Evolutionary conservation across 1,140 invertebrate species (phyloP), one percentile per base, ranked within the genome.

Genomic region (Cherax destructor): DNA sequence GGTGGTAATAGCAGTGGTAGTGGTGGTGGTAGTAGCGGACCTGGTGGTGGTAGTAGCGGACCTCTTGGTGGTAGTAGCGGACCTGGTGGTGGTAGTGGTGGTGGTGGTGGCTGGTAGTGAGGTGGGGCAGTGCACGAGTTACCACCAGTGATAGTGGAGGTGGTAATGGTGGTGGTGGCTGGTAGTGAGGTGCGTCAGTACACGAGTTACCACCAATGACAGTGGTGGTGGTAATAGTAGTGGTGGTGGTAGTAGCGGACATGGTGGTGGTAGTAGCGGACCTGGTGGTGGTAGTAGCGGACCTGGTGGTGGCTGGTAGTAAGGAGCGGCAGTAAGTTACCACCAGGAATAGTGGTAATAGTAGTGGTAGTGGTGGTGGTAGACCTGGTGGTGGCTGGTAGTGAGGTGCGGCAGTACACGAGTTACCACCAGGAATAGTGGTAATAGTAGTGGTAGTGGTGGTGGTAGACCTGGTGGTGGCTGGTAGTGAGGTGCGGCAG

Each of bases 331-430:
- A n/a, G n/a, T n/a, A n/a, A n/a, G n/a, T n/a, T n/a, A n/a, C n/a
- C n/a, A n/a, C n/a, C n/a, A n/a, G n/a, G n/a, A n/a, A n/a, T n/a
- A n/a, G n/a, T n/a, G n/a, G n/a, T n/a, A 21, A n/a, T n/a, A 41
- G 30, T 41, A 41, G 30, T 41, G 30, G 30, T 41, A 2, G 30
- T 41, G 30, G 30, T 41, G 30, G 30, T 41, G 30, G 30, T 41
- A 2, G 30, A 41, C 30, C 30, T 41, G 30, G 30, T 41, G 30
- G 30, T 41, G 30, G 30, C 30, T 41, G 2, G 30, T 41, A 41
- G 30, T 41, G n/a, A n/a, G n/a, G 3, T 52, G 65, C 85, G 69
- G 52, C 84, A 86, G 85, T 86, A 74, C 21, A 79, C 16, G 74
- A 78, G 85, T 78, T 18, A 30, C 49, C 76, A 78, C n/a, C n/a